Conservation (phyloP, 2,888 invertebrate genomes). For the Palloptera scutellata region DNA sequence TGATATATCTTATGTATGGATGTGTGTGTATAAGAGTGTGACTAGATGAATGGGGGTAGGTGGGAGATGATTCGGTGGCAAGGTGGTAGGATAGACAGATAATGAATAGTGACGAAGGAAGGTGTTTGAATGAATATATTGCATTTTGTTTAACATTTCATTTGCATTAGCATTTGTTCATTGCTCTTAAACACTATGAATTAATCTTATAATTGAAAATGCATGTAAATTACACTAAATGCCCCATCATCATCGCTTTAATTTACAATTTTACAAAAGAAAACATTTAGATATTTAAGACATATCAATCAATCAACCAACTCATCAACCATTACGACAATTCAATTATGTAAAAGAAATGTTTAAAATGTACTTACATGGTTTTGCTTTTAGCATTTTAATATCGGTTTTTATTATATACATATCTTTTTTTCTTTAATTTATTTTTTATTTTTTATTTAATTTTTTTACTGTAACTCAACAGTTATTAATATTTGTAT, state of each 20-base stretch:
- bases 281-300: conserved; percentile 42
- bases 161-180: conserved; percentile 25
- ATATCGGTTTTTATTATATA: conserved; percentile 33
- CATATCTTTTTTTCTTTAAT: conserved; percentile 25
- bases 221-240: conserved; percentile 41
- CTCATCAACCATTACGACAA: conserved; percentile 63
- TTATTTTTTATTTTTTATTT: conserved; percentile 33
- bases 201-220: conserved; percentile 26
- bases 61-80: conserved; percentile 13
- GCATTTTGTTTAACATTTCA: conserved; percentile 30
- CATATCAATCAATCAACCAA: conserved; percentile 54
- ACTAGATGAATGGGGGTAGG: conserved; percentile 8
- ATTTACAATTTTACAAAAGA: conserved; percentile 42
- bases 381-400: conserved; percentile 49
- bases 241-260: conserved; percentile 37
- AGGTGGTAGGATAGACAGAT: neutral
- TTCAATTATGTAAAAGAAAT: conserved; percentile 56
- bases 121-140: conserved; percentile 16
- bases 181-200: conserved; percentile 21
- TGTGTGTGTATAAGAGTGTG: conserved; percentile 16
- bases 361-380: conserved; percentile 61
- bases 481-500: conserved; percentile 36
- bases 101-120: conserved; percentile 4
- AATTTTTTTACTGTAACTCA: conserved; percentile 44
- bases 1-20: conserved; percentile 25